phyloP scores from a whole-genome alignment of 2,888 invertebrate species.

The Molorchus minor region DNA sequence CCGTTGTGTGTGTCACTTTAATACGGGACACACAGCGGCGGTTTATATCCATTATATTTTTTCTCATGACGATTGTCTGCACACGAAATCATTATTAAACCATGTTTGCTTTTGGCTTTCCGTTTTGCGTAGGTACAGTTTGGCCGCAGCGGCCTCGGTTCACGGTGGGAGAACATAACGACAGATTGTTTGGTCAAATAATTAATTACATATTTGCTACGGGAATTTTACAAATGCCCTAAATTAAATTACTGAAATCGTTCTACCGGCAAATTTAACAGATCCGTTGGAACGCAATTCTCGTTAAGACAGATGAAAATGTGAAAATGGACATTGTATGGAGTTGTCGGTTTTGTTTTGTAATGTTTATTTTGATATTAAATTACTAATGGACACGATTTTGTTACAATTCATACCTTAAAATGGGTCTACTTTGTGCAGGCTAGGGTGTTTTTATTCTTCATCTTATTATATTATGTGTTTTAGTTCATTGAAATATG shows the following conservation, averaged over 20 bases:
- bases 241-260: constrained; percentile 24
- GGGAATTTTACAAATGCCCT: constrained; percentile 18
- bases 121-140: not conserved
- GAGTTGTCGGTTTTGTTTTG: no score
- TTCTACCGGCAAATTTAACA: constrained; percentile 11
- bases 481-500: no score
- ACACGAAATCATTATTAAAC: constrained; percentile 1
- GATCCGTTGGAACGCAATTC: not conserved
- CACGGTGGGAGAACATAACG: constrained; percentile 4
- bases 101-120: constrained; percentile 9
- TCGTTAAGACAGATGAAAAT: constrained; percentile 13
- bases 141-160: constrained; percentile 4
- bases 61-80: not conserved
- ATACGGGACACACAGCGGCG: not conserved
- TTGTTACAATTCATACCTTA: no score
- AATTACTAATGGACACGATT: no score
- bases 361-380: no score
- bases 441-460: no score
- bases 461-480: no score
- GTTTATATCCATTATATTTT: not conserved
- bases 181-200: constrained; percentile 20
- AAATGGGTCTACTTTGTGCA: no score
- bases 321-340: no score
- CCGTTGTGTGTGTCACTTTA: not conserved
- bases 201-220: constrained; percentile 18